Evolutionary conservation across 2,888 invertebrate species (phyloP), one percentile per base, ranked within the genome.

Genomic region (Ganaspis brasiliensis): DNA sequence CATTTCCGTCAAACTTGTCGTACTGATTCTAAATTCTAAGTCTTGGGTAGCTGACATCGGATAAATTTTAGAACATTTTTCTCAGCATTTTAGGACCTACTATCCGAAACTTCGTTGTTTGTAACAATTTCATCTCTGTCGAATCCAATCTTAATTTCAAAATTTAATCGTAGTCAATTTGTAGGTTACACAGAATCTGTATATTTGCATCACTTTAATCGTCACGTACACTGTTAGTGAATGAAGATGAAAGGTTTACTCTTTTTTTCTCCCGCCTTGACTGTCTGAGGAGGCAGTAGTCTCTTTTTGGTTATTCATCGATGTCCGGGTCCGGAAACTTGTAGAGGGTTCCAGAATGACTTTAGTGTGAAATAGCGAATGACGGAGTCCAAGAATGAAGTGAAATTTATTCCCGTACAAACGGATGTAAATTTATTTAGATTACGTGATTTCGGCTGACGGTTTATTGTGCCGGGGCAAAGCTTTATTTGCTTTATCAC

Each of bases 351-450:
- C 83, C 84, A 81, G 83, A 86, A 87, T 86, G 85, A 88, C 87
- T 86, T 85, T 77, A 83, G 79, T 61, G 81, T 79, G 74, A 79
- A 81, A 81, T 71, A 79, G 78, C 75, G 76, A 78, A 78, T 56
- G 75, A 75, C 55, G 75, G 35, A 71, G 80, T 76, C 82, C 84
- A 87, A 87, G 87, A 88, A 88, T 83, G 85, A 87, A 87, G 84
- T 86, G 87, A 88, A 88, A 88, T 88, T 88, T 87, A 88, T 88
- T 87, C 88, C 84, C 87, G 87, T 86, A 87, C 88, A 88, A 90
- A 90, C 89, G 89, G 89, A 90, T 90, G 90, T 89, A 90, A 90
- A 90, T 90, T 90, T 90, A 90, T 90, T 90, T 88, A 89, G 89
- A 90, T 90, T 88, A 89, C 87, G 86, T 88, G 90, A 90, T 90